Conservation (phyloP, 2,888 invertebrate species). For the Carpatolechia fugitivella region DNA sequence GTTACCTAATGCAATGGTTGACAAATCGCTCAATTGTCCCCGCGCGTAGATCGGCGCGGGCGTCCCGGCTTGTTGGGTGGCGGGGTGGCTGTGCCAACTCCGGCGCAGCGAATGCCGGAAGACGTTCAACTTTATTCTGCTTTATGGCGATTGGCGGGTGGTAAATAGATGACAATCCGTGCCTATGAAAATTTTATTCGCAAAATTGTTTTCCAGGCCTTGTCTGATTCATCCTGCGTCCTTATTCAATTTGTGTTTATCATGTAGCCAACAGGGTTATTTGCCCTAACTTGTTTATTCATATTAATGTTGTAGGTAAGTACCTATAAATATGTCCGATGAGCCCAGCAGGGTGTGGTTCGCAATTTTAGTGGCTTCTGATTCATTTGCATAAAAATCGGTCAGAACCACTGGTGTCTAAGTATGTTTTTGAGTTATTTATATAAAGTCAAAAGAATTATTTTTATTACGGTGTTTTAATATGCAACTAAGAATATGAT, state of each 20-base stretch:
- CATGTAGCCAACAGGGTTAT: neutral
- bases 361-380: conserved; percentile 43
- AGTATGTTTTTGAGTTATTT: neutral
- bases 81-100: conserved; percentile 56
- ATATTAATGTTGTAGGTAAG: conserved; percentile 18
- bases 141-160: conserved; percentile 64
- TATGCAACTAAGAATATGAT: no score
- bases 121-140: conserved; percentile 63
- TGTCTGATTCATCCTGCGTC: neutral
- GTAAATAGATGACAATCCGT: conserved; percentile 49
- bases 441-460: neutral
- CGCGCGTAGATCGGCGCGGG: conserved; percentile 51
- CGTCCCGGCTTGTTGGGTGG: conserved; percentile 61
- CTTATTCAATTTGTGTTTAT: conserved; percentile 16
- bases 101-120: conserved; percentile 68
- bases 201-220: conserved; percentile 19
- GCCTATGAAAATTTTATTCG: conserved; percentile 41
- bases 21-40: conserved; percentile 77
- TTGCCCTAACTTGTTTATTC: conserved; percentile 14
- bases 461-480: no score
- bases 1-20: conserved; percentile 68
- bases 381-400: conserved; percentile 45
- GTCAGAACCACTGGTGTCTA: neutral
- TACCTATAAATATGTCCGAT: conserved; percentile 40
- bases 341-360: conserved; percentile 45